Evolutionary conservation across 2,113 vertebrate genomes (phyloP).

Genomic region (Gallinago paraguaiae): DNA sequence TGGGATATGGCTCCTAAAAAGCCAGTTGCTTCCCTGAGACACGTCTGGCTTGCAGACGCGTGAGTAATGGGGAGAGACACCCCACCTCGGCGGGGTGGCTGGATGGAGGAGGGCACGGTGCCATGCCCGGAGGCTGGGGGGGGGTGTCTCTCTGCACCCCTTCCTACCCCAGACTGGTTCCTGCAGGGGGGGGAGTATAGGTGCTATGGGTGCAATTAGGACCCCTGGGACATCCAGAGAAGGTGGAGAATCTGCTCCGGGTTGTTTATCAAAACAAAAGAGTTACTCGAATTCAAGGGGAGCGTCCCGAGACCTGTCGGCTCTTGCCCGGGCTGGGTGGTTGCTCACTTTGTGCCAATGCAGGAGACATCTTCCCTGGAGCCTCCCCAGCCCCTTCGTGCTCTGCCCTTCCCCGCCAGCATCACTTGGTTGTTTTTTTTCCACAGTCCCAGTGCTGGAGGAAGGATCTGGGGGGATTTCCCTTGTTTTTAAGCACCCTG

Average conservation of each 20-base stretch:
- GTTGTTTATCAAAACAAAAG: background rate
- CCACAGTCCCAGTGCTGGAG: background rate
- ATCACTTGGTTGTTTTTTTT: background rate
- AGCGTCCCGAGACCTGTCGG: background rate
- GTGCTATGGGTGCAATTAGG: background rate
- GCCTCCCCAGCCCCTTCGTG: background rate
- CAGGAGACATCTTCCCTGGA: background rate
- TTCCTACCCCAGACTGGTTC: background rate
- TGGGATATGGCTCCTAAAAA: background rate
- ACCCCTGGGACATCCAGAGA: background rate
- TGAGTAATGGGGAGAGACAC: background rate
- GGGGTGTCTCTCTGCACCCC: fast-evolving
- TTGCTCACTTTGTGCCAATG: background rate
- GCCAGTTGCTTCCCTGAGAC: background rate
- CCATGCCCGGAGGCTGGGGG: fast-evolving
- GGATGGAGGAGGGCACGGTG: background rate
- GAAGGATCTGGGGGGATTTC: background rate
- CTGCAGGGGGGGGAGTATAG: background rate
- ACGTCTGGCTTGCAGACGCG: fast-evolving
- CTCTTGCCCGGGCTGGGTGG: background rate
- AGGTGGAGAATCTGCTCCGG: background rate
- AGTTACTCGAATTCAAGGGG: background rate
- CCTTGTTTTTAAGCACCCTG: background rate
- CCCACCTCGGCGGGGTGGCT: fast-evolving
- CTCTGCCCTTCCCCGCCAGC: background rate